Conservation (phyloP, 1,140 invertebrate species). For the Hermetia illucens region DNA sequence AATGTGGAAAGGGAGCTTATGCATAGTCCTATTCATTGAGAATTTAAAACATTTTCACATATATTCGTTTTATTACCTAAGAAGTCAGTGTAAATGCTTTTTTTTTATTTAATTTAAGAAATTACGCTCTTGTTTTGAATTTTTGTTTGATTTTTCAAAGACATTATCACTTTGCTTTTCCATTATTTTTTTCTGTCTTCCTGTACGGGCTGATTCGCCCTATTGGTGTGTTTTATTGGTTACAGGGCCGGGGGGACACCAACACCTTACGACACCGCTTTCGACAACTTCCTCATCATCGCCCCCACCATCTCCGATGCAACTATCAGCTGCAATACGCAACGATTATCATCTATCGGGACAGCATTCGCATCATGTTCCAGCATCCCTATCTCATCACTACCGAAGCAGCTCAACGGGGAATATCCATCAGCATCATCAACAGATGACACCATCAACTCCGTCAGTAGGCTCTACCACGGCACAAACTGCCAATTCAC, state of each 20-base stretch:
- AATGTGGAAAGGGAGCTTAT: too few relatives aligned
- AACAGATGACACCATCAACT: conserved; percentile 11
- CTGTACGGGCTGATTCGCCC: conserved; percentile 30
- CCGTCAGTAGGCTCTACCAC: neutral
- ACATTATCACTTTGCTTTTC: conserved; percentile 1
- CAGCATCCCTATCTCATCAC: too few relatives aligned
- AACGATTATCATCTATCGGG: conserved; percentile 22
- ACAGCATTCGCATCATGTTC: too few relatives aligned
- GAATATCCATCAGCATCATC: conserved; percentile 10
- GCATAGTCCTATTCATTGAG: too few relatives aligned
- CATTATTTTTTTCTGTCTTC: conserved; percentile 1
- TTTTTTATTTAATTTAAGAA: too few relatives aligned
- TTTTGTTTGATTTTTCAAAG: too few relatives aligned
- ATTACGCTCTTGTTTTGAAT: too few relatives aligned
- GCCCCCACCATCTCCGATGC: conserved; percentile 25
- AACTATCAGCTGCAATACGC: conserved; percentile 22
- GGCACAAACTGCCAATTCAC: conserved; percentile 14
- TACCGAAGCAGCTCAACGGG: too few relatives aligned
- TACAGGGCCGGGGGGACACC: conserved; percentile 19
- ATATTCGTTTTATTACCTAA: too few relatives aligned
- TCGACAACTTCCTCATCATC: conserved; percentile 26
- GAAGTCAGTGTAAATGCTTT: too few relatives aligned
- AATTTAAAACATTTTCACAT: too few relatives aligned
- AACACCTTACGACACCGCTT: conserved; percentile 16
- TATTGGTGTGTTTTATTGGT: conserved; percentile 29